Conservation (phyloP, 2,113 vertebrate species). For the Lamprotornis superbus region DNA sequence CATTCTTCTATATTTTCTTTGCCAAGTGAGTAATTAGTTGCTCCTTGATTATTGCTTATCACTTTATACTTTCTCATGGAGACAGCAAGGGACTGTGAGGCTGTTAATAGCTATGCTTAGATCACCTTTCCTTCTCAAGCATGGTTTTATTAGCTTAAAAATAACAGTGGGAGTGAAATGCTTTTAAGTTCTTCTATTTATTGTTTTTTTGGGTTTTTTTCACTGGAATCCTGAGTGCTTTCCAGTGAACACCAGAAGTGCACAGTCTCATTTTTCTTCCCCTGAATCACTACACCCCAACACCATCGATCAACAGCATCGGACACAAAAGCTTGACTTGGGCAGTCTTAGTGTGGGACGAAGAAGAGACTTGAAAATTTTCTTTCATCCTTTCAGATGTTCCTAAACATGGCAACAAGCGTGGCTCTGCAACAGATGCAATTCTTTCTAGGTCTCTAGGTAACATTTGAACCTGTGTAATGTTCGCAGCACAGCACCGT, state of each 20-base stretch:
- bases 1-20: neutral
- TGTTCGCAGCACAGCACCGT: slow-evolving; percentile 73
- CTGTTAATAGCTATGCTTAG: neutral
- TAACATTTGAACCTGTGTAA: slow-evolving; percentile 82
- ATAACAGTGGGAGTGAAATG: neutral
- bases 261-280: neutral
- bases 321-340: slow-evolving; percentile 40
- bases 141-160: neutral
- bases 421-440: slow-evolving; percentile 66
- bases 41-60: slow-evolving; percentile 23
- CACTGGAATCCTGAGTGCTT: neutral
- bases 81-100: neutral
- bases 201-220: neutral
- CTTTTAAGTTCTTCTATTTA: neutral
- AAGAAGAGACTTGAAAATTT: slow-evolving; percentile 8
- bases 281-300: neutral
- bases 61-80: slow-evolving; percentile 9
- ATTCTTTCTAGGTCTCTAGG: slow-evolving; percentile 75
- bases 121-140: neutral
- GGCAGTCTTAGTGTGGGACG: neutral
- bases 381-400: slow-evolving; percentile 63
- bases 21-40: slow-evolving; percentile 11
- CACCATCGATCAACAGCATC: neutral
- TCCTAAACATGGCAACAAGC: slow-evolving; percentile 64
- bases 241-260: neutral